phyloP scores from a whole-genome alignment of 2,113 vertebrate species.

The Pluvianellus socialis region DNA sequence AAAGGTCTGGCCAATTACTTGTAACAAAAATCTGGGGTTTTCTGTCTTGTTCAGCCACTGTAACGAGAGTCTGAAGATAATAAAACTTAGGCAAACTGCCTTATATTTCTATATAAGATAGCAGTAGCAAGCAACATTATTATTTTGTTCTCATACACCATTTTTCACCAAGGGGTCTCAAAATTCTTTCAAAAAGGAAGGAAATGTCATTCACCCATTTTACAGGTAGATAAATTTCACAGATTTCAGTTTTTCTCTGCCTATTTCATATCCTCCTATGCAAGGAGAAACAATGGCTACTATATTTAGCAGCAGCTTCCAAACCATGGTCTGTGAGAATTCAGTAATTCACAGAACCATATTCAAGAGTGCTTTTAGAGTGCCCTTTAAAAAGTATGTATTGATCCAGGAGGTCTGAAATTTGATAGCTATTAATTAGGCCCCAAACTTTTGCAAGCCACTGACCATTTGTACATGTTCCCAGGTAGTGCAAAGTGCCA shows the following conservation, averaged over 20 bases:
- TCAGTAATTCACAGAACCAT: neutral
- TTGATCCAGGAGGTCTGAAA: neutral
- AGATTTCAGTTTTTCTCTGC: slow-evolving; percentile 28
- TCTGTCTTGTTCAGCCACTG: neutral
- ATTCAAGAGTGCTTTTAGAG: neutral
- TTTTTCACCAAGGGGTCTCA: neutral
- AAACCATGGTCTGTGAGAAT: slow-evolving; percentile 2
- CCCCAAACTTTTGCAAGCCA: neutral
- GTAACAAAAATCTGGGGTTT: neutral
- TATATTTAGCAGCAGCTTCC: slow-evolving; percentile 37
- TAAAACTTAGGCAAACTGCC: neutral
- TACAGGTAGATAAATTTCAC: slow-evolving; percentile 48
- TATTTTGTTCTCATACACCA: neutral
- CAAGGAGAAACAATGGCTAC: slow-evolving; percentile 23
- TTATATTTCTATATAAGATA: neutral
- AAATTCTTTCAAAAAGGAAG: slow-evolving; percentile 27
- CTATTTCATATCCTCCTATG: slow-evolving; percentile 49
- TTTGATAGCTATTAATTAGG: neutral
- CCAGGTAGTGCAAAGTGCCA: neutral
- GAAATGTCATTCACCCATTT: slow-evolving; percentile 16
- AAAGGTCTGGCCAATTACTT: neutral
- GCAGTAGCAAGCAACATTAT: neutral
- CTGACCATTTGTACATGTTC: neutral
- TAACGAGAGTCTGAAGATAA: neutral
- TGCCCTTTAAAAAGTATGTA: neutral